Conservation (phyloP, 2,888 invertebrate genomes). For the Polymixis lichenea region DNA sequence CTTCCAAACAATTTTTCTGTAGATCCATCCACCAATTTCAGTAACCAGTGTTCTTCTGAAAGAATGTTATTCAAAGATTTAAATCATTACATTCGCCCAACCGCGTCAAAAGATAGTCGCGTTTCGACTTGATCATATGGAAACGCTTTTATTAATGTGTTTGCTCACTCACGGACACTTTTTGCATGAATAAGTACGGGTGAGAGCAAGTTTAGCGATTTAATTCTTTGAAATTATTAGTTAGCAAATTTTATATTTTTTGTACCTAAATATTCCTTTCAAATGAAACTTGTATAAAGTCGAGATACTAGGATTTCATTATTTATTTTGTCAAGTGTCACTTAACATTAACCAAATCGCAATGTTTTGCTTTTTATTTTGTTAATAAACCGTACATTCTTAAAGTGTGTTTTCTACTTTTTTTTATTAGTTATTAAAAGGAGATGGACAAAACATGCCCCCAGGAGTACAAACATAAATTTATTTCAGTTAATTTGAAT, state of each 20-base stretch:
- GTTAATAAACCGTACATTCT: constrained; percentile 67
- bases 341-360: constrained; percentile 61
- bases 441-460: no score
- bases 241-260: constrained; percentile 57
- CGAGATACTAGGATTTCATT: constrained; percentile 41
- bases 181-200: no score
- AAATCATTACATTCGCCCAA: no score
- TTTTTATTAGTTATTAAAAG: constrained; percentile 2
- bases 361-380: constrained; percentile 71
- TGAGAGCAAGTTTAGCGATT: no score
- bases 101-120: no score
- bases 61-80: background rate
- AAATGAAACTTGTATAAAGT: constrained; percentile 37
- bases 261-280: constrained; percentile 45
- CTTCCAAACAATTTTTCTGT: background rate
- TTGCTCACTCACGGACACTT: no score
- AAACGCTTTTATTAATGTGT: no score
- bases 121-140: no score
- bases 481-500: no score
- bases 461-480: no score
- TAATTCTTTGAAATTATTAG: constrained; percentile 15
- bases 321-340: constrained; percentile 65
- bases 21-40: background rate
- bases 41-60: background rate
- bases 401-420: constrained; percentile 34